Evolutionary conservation across 2,888 invertebrate genomes (phyloP).

Genomic region (Philaethria dido): DNA sequence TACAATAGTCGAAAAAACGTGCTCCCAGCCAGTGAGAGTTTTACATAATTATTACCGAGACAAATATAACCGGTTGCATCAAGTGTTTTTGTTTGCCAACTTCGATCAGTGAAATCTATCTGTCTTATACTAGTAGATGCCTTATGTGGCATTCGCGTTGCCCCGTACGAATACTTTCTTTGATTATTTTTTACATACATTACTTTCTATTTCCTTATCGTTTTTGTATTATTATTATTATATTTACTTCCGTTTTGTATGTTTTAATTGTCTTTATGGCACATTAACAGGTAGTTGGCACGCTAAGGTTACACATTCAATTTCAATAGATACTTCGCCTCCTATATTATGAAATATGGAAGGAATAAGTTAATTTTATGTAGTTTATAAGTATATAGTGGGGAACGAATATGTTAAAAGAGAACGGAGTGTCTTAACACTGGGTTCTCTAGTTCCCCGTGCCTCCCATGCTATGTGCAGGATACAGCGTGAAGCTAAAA

Average conservation of each 20-base stretch:
- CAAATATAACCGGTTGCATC: slow-evolving; percentile 40
- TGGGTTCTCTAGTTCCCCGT: too few relatives aligned
- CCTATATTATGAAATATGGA: too few relatives aligned
- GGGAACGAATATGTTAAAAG: too few relatives aligned
- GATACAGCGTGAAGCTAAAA: too few relatives aligned
- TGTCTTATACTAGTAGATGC: slow-evolving; percentile 11
- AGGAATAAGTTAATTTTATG: too few relatives aligned
- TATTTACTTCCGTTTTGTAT: background rate
- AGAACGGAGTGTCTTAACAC: too few relatives aligned
- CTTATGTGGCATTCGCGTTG: slow-evolving; percentile 5
- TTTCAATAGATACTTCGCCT: too few relatives aligned
- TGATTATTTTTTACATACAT: slow-evolving; percentile 19
- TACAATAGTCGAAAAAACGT: slow-evolving; percentile 54
- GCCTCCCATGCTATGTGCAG: too few relatives aligned
- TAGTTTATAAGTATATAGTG: too few relatives aligned
- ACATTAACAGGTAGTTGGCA: background rate
- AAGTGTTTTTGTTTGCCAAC: slow-evolving; percentile 32
- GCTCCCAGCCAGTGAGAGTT: slow-evolving; percentile 52
- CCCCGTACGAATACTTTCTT: slow-evolving; percentile 16
- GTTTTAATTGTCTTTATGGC: background rate
- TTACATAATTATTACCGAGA: slow-evolving; percentile 42
- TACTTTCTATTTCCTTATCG: slow-evolving; percentile 28
- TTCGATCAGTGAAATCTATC: slow-evolving; percentile 36
- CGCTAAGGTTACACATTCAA: background rate
- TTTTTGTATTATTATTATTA: slow-evolving; percentile 10